Conservation (phyloP, 2,888 invertebrate species). For the Subacronicta megacephala region DNA sequence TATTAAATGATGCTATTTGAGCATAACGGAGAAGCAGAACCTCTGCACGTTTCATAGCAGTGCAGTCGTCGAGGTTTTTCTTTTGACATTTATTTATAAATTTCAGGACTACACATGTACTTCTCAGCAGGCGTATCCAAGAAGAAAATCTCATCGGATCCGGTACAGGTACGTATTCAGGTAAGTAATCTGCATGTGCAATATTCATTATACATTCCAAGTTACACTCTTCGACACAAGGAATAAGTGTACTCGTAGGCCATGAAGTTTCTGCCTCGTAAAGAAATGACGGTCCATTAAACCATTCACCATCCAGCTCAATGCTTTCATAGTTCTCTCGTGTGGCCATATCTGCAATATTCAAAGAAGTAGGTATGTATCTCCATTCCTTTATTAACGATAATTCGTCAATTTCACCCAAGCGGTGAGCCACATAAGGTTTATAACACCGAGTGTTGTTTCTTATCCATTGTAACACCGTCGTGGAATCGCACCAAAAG, state of each 20-base stretch:
- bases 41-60: conserved; percentile 11
- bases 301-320: conserved; percentile 8
- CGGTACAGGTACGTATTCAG: conserved; percentile 1
- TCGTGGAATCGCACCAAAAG: conserved; percentile 50
- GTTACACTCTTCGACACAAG: conserved; percentile 2
- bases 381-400: conserved; percentile 49
- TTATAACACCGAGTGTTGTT: conserved; percentile 43
- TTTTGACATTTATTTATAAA: conserved; percentile 11
- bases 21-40: conserved; percentile 5
- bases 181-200: background rate
- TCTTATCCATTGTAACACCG: conserved; percentile 47
- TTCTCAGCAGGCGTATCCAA: conserved; percentile 5
- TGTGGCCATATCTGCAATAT: conserved; percentile 47
- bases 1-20: conserved; percentile 7
- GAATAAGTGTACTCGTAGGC: conserved; percentile 2
- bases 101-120: background rate
- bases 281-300: conserved; percentile 10
- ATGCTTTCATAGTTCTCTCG: conserved; percentile 2
- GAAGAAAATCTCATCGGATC: conserved; percentile 16
- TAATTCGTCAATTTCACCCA: conserved; percentile 52
- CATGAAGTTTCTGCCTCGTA: conserved; percentile 6
- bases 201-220: conserved; percentile 2
- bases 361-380: conserved; percentile 52
- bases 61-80: background rate
- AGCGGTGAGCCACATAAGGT: conserved; percentile 41